Base-by-base conservation (phyloP, 2,797 vertebrate genomes). In the Cirrhinus molitorella region DNA sequence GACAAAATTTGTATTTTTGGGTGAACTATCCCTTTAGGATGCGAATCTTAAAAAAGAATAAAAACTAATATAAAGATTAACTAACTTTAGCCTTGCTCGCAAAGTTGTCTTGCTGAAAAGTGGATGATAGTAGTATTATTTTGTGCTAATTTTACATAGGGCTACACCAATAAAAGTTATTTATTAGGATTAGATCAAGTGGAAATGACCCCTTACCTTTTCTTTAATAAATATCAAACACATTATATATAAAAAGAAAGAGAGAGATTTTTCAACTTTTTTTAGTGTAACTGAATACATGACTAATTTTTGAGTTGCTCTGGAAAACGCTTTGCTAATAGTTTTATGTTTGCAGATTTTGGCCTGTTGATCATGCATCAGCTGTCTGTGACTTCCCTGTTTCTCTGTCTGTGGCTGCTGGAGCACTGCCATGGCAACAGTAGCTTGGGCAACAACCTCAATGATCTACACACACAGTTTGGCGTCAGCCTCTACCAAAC, bases 401-500 rank as follows among this genome's bases (percentile, higher is more conserved):
- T 96, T 25, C n/a, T 96, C 25, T 92, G 89, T 85, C 79, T 94
- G 68, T 94, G 93, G 83, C 90, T 93, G 92, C 82, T 91, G 85
- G 85, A 85, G 51, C 80, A 85, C 3, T 91, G 92, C 81, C 91
- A 70, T 49, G 83, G 94, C 21, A 77, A 91, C 74, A 76, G 93
- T 73, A 88, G 92, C 83, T 91, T 95, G 17, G 89, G 91, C 6
- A 92, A 95, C 88, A 91, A 91, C 89, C 93, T 96, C 91, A 92
- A 85, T 9, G 91, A 94, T 84, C 91, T 95, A 74, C 96, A 95
- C 91, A 88, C 90, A 1, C 88, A 96, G 59, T 96, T 98, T 83
- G 94, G 96, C 0, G 28, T 97, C 86, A 89, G 81, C 19, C 93
- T 98, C 83, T 98, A 96, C 87, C 93, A 57, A 72, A 93, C 87